phyloP scores from a whole-genome alignment of 1,140 invertebrate genomes.

The Chionoecetes opilio region DNA sequence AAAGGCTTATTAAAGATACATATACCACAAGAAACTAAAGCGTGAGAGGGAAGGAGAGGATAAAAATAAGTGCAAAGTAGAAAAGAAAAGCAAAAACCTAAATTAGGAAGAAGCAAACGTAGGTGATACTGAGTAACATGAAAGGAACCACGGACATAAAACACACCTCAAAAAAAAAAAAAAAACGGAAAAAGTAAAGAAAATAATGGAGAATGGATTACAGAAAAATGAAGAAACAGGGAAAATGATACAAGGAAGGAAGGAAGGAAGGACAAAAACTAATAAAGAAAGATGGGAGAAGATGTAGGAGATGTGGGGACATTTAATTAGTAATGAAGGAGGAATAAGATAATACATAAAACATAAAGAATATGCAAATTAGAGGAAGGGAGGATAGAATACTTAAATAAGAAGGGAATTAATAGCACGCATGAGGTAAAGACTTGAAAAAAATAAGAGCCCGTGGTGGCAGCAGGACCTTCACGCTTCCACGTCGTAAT shows the following conservation, averaged over 20 bases:
- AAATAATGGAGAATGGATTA: background rate
- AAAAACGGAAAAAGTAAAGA: background rate
- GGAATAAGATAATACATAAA: background rate
- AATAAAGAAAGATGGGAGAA: slow-evolving; percentile 3
- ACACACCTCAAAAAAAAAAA: background rate
- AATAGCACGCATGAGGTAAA: background rate
- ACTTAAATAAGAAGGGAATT: background rate
- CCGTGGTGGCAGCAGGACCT: background rate
- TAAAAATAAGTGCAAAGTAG: background rate
- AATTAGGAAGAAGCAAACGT: background rate
- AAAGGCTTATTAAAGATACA: too few species aligned
- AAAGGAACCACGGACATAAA: background rate
- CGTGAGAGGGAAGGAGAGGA: background rate
- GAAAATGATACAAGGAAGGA: background rate
- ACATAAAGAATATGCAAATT: background rate
- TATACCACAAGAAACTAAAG: too few species aligned
- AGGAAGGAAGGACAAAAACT: background rate
- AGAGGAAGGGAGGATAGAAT: background rate
- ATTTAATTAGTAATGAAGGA: slow-evolving; percentile 7
- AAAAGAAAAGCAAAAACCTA: background rate
- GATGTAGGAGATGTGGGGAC: slow-evolving; percentile 1
- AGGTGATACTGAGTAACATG: background rate
- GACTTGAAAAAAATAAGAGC: background rate
- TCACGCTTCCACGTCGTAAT: background rate
- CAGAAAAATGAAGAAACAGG: background rate